Percentiles rank a stretch among this genome's conserved stretches.
Conservation (phyloP, 2,888 invertebrate species). For the Eupithecia exiguata region DNA sequence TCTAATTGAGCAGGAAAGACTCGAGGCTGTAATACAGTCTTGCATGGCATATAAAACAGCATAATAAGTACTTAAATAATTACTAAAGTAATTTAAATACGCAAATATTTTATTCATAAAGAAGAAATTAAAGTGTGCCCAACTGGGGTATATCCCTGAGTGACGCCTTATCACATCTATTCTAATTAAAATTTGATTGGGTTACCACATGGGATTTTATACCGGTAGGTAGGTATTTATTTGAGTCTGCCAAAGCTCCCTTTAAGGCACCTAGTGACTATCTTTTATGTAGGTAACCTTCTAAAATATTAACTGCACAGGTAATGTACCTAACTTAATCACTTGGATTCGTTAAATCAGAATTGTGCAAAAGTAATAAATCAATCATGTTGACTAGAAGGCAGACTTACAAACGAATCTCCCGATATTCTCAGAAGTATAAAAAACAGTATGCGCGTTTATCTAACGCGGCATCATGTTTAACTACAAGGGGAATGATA, state of each 20-base stretch:
- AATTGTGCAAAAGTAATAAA: background rate
- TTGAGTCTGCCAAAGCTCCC: background rate
- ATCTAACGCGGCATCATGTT: background rate
- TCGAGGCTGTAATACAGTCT: background rate
- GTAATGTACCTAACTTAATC: background rate
- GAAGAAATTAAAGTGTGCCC: background rate
- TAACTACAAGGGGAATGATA: background rate
- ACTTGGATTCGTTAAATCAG: background rate
- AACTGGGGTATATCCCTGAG: background rate
- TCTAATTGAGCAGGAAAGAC: slow-evolving; percentile 14
- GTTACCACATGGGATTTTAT: background rate
- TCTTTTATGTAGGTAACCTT: background rate
- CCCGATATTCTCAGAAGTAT: background rate
- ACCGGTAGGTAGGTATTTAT: background rate
- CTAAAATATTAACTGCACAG: background rate
- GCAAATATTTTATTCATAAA: background rate
- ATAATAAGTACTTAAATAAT: background rate
- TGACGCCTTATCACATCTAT: background rate
- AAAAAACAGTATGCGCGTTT: background rate
- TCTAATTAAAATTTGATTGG: background rate
- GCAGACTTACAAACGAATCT: background rate
- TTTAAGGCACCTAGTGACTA: background rate
- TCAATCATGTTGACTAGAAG: slow-evolving; percentile 1
- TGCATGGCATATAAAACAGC: background rate
- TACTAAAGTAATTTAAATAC: background rate